These are phyloP conservation scores for Phragmatobia fuliginosa DNA, from an alignment of 2,888 invertebrate species.

Conservation along the genomic window DNA sequence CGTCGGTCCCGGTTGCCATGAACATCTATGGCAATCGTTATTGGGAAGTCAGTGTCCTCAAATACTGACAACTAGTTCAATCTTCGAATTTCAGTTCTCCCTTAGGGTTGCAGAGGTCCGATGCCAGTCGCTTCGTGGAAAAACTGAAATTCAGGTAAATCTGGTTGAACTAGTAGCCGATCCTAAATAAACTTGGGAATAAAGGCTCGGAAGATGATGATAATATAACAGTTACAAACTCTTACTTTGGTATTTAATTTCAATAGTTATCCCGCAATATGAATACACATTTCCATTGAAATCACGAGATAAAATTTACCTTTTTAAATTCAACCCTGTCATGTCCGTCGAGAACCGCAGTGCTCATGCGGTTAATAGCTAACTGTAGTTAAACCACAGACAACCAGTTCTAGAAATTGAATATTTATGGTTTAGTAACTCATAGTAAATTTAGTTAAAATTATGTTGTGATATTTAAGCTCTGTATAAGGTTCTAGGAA, in stretches of 20 bases:
- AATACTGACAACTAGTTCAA: too few species aligned
- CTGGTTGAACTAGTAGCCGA: too few species aligned
- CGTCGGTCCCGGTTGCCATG: too few species aligned
- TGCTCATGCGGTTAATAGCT: slow-evolving; percentile 43
- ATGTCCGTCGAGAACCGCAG: slow-evolving; percentile 24
- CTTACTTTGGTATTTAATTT: neutral
- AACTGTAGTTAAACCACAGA: slow-evolving; percentile 35
- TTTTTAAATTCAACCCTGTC: slow-evolving; percentile 27
- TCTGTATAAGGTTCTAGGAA: neutral
- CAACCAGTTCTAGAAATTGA: slow-evolving; percentile 21
- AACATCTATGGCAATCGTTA: too few species aligned
- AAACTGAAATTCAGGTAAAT: too few species aligned
- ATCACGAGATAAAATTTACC: neutral
- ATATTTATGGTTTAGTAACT: slow-evolving; percentile 17
- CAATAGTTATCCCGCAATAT: neutral
- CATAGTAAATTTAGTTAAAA: neutral
- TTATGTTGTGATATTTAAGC: neutral
- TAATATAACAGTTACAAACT: neutral
- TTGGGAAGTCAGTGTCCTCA: too few species aligned
- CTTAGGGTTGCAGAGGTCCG: too few species aligned
- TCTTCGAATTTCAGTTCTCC: too few species aligned
- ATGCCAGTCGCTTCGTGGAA: too few species aligned
- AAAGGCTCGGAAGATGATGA: too few species aligned
- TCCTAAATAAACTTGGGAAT: too few species aligned
- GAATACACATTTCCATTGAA: neutral